Percentiles rank a stretch among this genome's conserved stretches.
phyloP scores from a whole-genome alignment of 2,113 vertebrate species.

The Gopherus flavomarginatus region DNA sequence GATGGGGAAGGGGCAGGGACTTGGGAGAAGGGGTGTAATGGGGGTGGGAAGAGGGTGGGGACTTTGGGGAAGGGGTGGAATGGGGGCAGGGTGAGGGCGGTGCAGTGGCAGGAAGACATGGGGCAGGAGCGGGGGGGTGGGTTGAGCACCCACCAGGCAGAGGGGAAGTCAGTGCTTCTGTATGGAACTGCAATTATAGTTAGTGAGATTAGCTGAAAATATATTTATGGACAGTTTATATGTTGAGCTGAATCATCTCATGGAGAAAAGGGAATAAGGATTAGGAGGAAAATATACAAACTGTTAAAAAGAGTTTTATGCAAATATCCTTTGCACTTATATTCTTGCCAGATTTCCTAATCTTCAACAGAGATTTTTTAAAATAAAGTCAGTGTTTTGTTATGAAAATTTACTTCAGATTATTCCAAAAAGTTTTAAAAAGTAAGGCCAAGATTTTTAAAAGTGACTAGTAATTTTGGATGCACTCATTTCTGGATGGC shows the following conservation, averaged over 20 bases:
- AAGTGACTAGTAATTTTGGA: background rate
- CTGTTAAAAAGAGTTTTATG: conserved; percentile 14
- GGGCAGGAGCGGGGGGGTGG: too few species aligned
- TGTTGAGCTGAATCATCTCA: conserved; percentile 48
- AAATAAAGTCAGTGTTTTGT: background rate
- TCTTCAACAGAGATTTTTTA: background rate
- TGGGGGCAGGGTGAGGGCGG: too few species aligned
- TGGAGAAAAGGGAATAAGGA: conserved; percentile 72
- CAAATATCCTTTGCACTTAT: conserved; percentile 40
- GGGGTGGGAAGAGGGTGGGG: too few species aligned
- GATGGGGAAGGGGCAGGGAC: too few species aligned
- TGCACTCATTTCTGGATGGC: background rate
- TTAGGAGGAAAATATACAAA: conserved; percentile 41
- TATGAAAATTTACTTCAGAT: background rate
- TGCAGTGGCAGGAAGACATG: too few species aligned
- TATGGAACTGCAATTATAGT: conserved; percentile 64
- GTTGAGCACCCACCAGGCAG: too few species aligned
- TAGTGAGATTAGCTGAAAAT: conserved; percentile 60
- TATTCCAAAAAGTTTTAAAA: background rate
- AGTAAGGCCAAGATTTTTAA: background rate
- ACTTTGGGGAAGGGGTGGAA: too few species aligned
- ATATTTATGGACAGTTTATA: conserved; percentile 66
- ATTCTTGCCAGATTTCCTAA: conserved; percentile 12
- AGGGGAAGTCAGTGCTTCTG: too few species aligned
- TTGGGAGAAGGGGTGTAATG: too few species aligned